These are phyloP conservation scores for Hymenopus coronatus DNA, from an alignment of 2,888 invertebrate genomes.

Conservation along the genomic window DNA sequence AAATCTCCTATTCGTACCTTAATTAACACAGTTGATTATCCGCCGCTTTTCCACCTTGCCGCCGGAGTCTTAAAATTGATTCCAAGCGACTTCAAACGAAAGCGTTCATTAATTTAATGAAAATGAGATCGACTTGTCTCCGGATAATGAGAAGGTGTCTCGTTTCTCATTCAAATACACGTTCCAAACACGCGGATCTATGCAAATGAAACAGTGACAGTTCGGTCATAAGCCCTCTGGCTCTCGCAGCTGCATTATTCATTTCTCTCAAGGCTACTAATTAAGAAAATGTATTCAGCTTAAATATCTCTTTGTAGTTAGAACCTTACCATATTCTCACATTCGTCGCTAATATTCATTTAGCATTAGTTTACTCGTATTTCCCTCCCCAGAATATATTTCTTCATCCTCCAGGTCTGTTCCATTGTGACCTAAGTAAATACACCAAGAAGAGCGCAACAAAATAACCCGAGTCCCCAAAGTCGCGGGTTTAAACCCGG, in stretches of 20 bases:
- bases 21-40: not conserved
- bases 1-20: not conserved
- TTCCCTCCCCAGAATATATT: no score
- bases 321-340: not conserved
- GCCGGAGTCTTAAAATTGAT: not conserved
- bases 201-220: not conserved
- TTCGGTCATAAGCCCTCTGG: not conserved
- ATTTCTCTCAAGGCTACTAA: not conserved
- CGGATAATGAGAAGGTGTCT: not conserved
- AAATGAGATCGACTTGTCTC: not conserved
- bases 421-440: no score
- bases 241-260: not conserved
- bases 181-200: not conserved
- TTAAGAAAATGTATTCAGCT: not conserved
- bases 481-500: no score
- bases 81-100: not conserved
- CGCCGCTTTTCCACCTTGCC: not conserved
- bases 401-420: no score
- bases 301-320: not conserved
- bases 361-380: no score
- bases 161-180: not conserved
- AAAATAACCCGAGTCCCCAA: no score
- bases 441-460: no score
- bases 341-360: no score
- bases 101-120: not conserved